These are phyloP conservation scores for Agonopterix heracliana DNA, from an alignment of 2,888 invertebrate genomes.

Conservation along the genomic window DNA sequence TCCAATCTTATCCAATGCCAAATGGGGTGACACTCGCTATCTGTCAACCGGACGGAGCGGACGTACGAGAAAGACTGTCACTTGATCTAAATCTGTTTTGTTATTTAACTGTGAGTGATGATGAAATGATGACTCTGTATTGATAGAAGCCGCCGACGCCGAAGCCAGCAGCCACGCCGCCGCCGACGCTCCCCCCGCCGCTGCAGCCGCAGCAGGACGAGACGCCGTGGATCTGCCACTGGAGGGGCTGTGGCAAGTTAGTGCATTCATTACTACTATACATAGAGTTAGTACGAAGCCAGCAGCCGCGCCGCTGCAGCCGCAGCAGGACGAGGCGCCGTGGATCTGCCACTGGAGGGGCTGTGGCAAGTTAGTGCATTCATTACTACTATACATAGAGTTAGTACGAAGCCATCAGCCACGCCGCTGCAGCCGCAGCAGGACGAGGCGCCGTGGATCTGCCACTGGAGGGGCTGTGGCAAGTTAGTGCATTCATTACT, in stretches of 20 bases:
- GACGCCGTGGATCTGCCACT: conserved; percentile 89
- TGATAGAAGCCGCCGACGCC: conserved; percentile 33
- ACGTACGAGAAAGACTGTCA: too few relatives aligned
- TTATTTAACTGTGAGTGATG: too few relatives aligned
- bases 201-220: conserved; percentile 34
- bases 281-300: conserved; percentile 12
- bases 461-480: conserved; percentile 89
- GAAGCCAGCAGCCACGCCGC: conserved; percentile 37
- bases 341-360: conserved; percentile 96
- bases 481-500: conserved; percentile 20
- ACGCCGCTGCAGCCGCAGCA: conserved; percentile 21
- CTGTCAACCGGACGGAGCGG: too few relatives aligned
- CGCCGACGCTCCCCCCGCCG: conserved; percentile 22
- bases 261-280: conserved; percentile 20
- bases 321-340: conserved; percentile 58
- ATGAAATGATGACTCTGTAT: too few relatives aligned
- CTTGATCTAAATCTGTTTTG: too few relatives aligned
- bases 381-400: not conserved
- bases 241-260: conserved; percentile 90
- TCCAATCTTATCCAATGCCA: too few relatives aligned
- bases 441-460: conserved; percentile 80
- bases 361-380: conserved; percentile 19
- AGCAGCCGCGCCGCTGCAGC: conserved; percentile 37
- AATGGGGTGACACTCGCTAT: too few relatives aligned
- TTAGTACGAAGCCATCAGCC: conserved; percentile 34